These are phyloP conservation scores for Bolinopsis microptera DNA, from an alignment of 37 sponge, comb jelly and placozoan genomes.

Conservation along the genomic window DNA sequence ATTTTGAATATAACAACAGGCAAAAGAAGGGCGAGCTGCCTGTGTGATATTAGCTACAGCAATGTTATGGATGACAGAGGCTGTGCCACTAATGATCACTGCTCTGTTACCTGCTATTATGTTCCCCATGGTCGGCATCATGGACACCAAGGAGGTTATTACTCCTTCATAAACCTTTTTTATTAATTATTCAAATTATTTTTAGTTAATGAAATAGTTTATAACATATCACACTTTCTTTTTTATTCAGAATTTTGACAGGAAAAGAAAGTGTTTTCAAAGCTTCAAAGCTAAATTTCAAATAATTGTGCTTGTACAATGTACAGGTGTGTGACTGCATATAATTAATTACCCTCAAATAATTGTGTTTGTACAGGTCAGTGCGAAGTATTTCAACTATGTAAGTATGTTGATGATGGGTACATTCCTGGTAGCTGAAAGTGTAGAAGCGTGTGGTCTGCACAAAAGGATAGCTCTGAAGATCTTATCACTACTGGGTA, in stretches of 20 bases:
- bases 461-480: constrained; percentile 86
- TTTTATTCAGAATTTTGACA: no score
- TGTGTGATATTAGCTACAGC: constrained; percentile 81
- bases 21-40: constrained; percentile 66
- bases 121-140: constrained; percentile 84
- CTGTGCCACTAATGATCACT: constrained; percentile 78
- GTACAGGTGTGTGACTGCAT: no score
- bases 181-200: no score
- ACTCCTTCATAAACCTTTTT: no score
- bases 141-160: constrained; percentile 2
- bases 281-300: no score
- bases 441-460: constrained; percentile 86
- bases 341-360: no score
- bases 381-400: constrained; percentile 77
- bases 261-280: background rate
- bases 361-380: background rate
- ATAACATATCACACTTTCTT: no score
- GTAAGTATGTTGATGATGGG: constrained; percentile 85
- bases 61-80: constrained; percentile 87
- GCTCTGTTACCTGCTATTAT: constrained; percentile 86
- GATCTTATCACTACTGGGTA: constrained; percentile 70
- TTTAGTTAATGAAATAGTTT: no score
- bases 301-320: no score
- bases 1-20: background rate
- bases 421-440: constrained; percentile 86